Evolutionary conservation across 2,113 vertebrate species (phyloP).

Genomic region (Marmota flaviventris): DNA sequence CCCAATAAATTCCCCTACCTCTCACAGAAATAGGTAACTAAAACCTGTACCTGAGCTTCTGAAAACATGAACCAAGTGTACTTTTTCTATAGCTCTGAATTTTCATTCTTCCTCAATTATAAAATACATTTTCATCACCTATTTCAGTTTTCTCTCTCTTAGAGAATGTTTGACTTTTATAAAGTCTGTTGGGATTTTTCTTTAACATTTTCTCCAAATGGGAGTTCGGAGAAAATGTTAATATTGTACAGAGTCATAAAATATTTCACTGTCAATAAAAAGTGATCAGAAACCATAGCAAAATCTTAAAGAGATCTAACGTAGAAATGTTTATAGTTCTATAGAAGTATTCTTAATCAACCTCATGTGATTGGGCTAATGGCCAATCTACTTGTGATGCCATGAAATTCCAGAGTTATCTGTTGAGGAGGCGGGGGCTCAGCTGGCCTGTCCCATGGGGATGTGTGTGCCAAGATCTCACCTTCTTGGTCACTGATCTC

Average conservation of each 20-base stretch:
- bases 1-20: not conserved
- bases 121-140: not conserved
- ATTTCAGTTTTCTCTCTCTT: constrained; percentile 1
- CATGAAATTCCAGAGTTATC: accelerated
- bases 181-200: not conserved
- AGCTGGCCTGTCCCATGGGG: not conserved
- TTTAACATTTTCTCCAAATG: constrained; percentile 2
- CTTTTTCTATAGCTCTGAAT: constrained; percentile 26
- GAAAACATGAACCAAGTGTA: not conserved
- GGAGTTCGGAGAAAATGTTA: too few relatives aligned
- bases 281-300: not conserved
- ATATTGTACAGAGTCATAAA: not conserved
- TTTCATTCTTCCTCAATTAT: not conserved
- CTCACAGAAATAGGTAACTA: not conserved
- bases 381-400: not conserved
- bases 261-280: constrained; percentile 16
- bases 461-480: too few relatives aligned
- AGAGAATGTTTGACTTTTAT: constrained; percentile 5
- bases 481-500: not conserved
- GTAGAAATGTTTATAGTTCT: not conserved
- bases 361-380: not conserved
- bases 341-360: not conserved
- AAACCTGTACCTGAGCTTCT: not conserved
- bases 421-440: too few relatives aligned
- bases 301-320: not conserved